Conservation (phyloP, 1,140 invertebrate genomes). For the Babylonia areolata region DNA sequence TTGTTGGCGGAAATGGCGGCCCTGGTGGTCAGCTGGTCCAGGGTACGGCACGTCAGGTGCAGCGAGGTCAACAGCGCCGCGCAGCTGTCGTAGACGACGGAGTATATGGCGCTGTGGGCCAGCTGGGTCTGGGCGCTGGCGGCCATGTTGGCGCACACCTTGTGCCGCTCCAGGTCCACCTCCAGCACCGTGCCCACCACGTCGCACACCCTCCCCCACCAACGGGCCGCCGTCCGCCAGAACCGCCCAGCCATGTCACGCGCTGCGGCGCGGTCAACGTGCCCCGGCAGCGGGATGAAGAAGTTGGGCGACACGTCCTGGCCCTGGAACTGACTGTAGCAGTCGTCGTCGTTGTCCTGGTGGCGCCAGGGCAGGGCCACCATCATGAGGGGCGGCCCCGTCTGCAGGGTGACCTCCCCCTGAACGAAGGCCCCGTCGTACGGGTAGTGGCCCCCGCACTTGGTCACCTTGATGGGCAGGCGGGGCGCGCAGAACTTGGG, state of each 20-base stretch:
- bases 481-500: constrained; percentile 20
- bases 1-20: constrained; percentile 8
- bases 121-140: constrained; percentile 39
- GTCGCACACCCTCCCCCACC: constrained; percentile 32
- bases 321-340: constrained; percentile 34
- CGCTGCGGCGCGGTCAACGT: constrained; percentile 19
- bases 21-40: neutral
- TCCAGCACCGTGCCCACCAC: constrained; percentile 35
- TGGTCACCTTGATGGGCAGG: constrained; percentile 39
- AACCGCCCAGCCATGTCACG: constrained; percentile 6
- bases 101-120: constrained; percentile 13
- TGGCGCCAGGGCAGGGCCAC: constrained; percentile 48
- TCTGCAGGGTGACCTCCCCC: constrained; percentile 42
- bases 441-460: constrained; percentile 48
- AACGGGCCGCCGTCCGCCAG: constrained; percentile 26
- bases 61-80: constrained; percentile 44
- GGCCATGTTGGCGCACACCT: constrained; percentile 46
- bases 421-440: constrained; percentile 49
- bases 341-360: constrained; percentile 41
- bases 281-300: constrained; percentile 46
- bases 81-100: constrained; percentile 46
- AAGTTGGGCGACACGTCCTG: constrained; percentile 39
- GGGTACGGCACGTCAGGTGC: constrained; percentile 37
- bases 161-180: constrained; percentile 39
- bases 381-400: constrained; percentile 39